Evolutionary conservation across 2,797 vertebrate genomes (phyloP).

Genomic region (Caiman crocodilus): DNA sequence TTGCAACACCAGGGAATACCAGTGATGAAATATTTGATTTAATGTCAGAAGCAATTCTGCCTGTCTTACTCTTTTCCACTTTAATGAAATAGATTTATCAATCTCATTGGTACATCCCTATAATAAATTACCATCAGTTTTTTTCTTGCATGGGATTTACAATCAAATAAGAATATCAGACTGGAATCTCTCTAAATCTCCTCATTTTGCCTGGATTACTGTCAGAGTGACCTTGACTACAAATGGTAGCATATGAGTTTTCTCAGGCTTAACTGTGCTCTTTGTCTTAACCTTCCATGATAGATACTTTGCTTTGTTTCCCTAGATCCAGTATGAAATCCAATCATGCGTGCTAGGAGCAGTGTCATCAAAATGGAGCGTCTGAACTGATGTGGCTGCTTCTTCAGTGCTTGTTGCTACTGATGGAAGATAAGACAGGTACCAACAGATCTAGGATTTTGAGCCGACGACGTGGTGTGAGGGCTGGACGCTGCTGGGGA

Average conservation of each 20-base stretch:
- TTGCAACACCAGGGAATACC: accelerated
- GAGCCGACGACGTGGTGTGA: too few relatives aligned
- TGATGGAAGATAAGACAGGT: too few relatives aligned
- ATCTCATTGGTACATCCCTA: background rate
- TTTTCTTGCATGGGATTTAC: background rate
- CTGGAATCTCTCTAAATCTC: too few relatives aligned
- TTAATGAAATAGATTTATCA: background rate
- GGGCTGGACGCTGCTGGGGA: too few relatives aligned
- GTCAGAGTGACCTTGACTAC: accelerated
- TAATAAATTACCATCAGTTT: background rate
- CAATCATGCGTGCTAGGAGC: too few relatives aligned
- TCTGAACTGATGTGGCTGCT: background rate
- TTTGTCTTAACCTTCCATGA: background rate
- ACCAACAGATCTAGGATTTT: too few relatives aligned
- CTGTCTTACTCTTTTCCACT: accelerated
- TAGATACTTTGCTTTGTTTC: accelerated
- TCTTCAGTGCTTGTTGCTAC: too few relatives aligned
- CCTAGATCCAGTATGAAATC: accelerated
- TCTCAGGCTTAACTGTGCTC: background rate
- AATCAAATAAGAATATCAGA: background rate
- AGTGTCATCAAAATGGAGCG: background rate
- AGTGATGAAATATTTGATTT: background rate
- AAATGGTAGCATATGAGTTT: background rate
- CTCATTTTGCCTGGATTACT: background rate
- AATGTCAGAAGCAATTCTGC: background rate